phyloP scores from a whole-genome alignment of 2,113 vertebrate genomes.

The Nerophis lumbriciformis region DNA sequence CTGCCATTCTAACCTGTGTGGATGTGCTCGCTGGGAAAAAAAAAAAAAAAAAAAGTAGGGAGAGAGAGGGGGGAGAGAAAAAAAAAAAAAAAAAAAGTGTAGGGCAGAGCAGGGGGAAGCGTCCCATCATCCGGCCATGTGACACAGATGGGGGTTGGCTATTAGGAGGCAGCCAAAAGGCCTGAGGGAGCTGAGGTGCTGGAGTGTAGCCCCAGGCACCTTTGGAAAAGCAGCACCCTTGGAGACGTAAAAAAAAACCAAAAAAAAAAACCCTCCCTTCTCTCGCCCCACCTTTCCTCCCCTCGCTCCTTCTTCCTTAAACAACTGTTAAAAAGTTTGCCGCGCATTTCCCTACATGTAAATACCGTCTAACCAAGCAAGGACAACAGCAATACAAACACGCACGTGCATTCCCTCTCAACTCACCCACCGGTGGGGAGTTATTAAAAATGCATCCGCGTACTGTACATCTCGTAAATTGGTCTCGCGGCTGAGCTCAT shows the following conservation, averaged over 20 bases:
- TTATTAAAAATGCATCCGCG: conserved; percentile 74
- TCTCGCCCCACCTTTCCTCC: conserved; percentile 45
- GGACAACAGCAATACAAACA: conserved; percentile 58
- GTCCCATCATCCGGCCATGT: conserved; percentile 77
- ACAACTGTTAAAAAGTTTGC: conserved; percentile 52
- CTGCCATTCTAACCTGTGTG: conserved; percentile 96
- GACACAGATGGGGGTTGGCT: conserved; percentile 84
- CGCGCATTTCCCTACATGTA: conserved; percentile 39
- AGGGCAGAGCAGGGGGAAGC: conserved; percentile 76
- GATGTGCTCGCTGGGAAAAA: conserved; percentile 81
- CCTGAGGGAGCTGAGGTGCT: conserved; percentile 98
- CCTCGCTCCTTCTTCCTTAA: conserved; percentile 30
- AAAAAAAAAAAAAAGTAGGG: conserved; percentile 46
- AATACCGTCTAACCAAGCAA: conserved; percentile 40
- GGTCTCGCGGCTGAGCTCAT: conserved; percentile 70
- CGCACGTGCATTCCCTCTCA: conserved; percentile 53
- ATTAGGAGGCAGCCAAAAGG: conserved; percentile 95
- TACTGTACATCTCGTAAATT: conserved; percentile 68
- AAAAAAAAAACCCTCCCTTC: conserved; percentile 48
- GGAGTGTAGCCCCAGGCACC: conserved; percentile 93
- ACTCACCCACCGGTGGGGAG: conserved; percentile 58
- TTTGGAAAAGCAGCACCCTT: conserved; percentile 93
- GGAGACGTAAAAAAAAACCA: conserved; percentile 74
- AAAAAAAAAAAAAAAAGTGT: conserved; percentile 38
- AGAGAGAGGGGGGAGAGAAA: conserved; percentile 56